Conservation (phyloP, 2,888 invertebrate species). For the Conus canariensis region DNA sequence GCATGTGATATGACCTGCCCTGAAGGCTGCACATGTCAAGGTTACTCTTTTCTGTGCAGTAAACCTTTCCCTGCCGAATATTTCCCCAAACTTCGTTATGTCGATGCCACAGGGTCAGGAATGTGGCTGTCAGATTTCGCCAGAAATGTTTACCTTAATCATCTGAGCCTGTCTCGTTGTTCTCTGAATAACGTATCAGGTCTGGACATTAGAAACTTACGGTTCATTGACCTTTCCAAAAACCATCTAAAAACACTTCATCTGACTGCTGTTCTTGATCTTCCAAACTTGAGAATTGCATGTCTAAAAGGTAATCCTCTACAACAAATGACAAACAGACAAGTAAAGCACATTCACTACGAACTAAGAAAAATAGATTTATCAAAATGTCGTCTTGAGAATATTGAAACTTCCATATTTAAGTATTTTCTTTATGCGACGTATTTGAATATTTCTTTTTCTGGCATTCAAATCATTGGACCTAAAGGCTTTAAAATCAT, state of each 20-base stretch:
- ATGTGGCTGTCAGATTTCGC: background rate
- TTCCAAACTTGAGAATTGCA: background rate
- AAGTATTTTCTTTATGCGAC: background rate
- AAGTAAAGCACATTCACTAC: background rate
- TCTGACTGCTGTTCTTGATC: background rate
- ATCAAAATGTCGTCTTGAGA: background rate
- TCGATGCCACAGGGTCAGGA: background rate
- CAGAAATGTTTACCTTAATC: background rate
- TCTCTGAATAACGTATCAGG: background rate
- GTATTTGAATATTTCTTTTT: background rate
- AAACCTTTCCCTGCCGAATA: background rate
- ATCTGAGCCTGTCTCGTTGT: background rate
- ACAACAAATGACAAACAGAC: background rate
- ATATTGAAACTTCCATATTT: background rate
- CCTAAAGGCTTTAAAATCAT: background rate
- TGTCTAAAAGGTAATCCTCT: background rate
- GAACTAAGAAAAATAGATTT: background rate
- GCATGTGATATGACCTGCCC: background rate
- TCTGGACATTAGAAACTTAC: background rate
- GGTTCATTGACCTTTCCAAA: background rate
- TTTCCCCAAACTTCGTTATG: background rate
- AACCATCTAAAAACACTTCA: background rate
- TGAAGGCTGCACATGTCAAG: background rate
- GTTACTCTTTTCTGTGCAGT: background rate
- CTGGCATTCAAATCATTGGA: background rate